These are phyloP conservation scores for Montipora sp. DNA, from an alignment of 64 coral and sea anemone genomes.

Conservation along the genomic window DNA sequence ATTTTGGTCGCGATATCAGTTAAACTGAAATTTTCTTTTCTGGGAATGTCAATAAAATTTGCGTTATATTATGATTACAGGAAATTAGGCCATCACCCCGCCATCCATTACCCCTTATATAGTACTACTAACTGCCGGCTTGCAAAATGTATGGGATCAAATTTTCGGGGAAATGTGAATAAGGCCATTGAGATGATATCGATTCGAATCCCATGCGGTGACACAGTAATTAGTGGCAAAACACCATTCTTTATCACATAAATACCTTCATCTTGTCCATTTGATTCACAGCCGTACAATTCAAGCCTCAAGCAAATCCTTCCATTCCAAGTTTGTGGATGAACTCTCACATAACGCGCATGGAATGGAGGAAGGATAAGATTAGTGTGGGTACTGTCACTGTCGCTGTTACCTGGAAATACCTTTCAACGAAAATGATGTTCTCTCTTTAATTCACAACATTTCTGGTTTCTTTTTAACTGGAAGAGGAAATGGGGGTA, in stretches of 20 bases:
- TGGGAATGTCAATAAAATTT: no score
- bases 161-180: background rate
- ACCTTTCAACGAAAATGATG: slow-evolving; percentile 36
- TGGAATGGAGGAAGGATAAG: slow-evolving; percentile 90
- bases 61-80: no score
- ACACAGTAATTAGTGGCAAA: no score
- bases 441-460: background rate
- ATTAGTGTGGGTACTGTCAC: slow-evolving; percentile 49
- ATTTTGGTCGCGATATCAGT: no score
- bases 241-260: background rate
- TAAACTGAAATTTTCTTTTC: no score
- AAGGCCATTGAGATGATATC: background rate
- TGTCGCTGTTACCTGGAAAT: slow-evolving; percentile 76
- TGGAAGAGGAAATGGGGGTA: background rate
- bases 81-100: no score
- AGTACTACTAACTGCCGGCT: background rate
- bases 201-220: no score
- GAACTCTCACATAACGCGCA: slow-evolving; percentile 85
- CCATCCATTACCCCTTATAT: no score
- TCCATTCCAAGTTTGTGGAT: slow-evolving; percentile 72
- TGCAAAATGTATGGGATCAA: background rate
- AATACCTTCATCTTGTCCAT: slow-evolving; percentile 87
- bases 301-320: slow-evolving; percentile 85
- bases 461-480: background rate
- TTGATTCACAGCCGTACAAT: slow-evolving; percentile 93